Percentiles rank a stretch among this genome's conserved stretches.
These are phyloP conservation scores for Procambarus clarkii DNA, from an alignment of 1,140 invertebrate genomes.

Conservation along the genomic window DNA sequence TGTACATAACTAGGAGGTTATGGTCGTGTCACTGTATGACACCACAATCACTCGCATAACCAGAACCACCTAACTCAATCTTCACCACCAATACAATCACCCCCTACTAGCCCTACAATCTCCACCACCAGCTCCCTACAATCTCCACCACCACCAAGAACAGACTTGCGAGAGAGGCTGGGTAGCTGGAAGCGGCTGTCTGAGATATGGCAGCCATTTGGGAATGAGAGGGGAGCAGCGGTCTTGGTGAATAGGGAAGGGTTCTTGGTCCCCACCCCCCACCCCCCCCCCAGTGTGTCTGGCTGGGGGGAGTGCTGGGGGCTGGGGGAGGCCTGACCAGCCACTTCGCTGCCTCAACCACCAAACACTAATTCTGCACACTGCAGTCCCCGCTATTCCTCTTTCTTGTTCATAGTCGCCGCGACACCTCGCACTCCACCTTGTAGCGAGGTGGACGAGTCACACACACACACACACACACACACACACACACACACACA, in stretches of 20 bases:
- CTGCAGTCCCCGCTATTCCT: too few relatives aligned
- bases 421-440: too few relatives aligned
- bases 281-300: too few relatives aligned
- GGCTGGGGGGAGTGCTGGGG: too few relatives aligned
- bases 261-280: constrained; percentile 14
- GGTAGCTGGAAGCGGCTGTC: constrained; percentile 26
- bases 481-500: too few relatives aligned
- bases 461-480: not conserved
- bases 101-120: not conserved
- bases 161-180: constrained; percentile 30
- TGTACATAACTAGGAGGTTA: too few relatives aligned
- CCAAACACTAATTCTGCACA: too few relatives aligned
- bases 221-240: constrained; percentile 18
- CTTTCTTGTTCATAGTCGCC: too few relatives aligned
- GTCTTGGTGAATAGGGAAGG: constrained; percentile 15
- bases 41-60: not conserved
- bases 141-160: constrained; percentile 19
- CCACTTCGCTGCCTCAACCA: too few relatives aligned
- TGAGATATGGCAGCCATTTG: constrained; percentile 59
- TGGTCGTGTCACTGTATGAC: not conserved
- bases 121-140: not conserved
- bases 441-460: too few relatives aligned
- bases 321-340: too few relatives aligned
- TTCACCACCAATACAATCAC: not conserved
- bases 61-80: not conserved